phyloP scores from a whole-genome alignment of 2,113 vertebrate genomes.

The Sardina pilchardus region DNA sequence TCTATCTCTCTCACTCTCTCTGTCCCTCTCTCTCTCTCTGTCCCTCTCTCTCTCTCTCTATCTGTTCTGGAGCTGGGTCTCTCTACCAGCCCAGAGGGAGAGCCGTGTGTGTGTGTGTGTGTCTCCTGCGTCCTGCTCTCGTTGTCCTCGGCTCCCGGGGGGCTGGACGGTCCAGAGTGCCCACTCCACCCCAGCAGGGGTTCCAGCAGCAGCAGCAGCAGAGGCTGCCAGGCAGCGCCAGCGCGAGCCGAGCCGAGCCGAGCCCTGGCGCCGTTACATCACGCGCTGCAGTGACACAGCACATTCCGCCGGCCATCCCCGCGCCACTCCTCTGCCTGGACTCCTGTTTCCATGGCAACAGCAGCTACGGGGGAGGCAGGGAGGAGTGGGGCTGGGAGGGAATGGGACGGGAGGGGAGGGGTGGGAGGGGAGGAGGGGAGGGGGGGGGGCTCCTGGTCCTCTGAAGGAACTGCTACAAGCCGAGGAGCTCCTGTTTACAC shows the following conservation, averaged over 20 bases:
- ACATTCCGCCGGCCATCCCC: conserved; percentile 11
- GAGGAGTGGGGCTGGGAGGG: not conserved
- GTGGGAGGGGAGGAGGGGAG: not conserved
- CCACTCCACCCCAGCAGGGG: not conserved
- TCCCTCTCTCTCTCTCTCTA: no score
- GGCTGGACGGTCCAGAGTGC: not conserved
- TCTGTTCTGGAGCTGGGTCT: no score
- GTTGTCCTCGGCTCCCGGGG: not conserved
- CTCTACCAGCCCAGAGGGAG: no score
- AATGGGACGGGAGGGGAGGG: not conserved
- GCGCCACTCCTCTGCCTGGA: conserved; percentile 7
- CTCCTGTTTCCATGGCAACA: conserved; percentile 12
- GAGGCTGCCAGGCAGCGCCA: not conserved
- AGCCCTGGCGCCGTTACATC: not conserved
- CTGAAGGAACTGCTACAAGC: not conserved
- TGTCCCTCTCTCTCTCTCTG: no score
- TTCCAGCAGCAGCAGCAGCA: not conserved
- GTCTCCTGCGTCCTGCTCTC: not conserved
- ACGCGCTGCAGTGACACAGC: conserved; percentile 19
- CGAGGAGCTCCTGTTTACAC: not conserved
- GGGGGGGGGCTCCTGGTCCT: not conserved
- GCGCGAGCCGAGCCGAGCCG: not conserved
- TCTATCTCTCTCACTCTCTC: no score
- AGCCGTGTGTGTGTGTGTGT: no score
- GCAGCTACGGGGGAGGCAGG: not conserved